Conservation (phyloP, 2,888 invertebrate genomes). For the Pachymerium ferrugineum region DNA sequence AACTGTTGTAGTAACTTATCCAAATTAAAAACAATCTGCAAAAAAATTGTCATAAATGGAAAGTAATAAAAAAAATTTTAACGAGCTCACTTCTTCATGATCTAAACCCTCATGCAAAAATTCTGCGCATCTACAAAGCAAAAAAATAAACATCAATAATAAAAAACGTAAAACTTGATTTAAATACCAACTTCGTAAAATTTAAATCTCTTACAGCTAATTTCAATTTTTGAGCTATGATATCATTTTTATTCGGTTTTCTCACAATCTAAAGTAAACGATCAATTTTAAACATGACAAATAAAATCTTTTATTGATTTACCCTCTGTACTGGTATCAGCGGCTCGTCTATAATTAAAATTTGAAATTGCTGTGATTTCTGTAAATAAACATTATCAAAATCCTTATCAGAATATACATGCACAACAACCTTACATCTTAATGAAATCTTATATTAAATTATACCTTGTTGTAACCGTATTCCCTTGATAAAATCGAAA, state of each 20-base stretch:
- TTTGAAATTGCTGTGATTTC: not conserved
- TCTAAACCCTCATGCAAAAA: not conserved
- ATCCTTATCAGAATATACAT: not conserved
- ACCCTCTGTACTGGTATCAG: not conserved
- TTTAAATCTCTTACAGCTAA: not conserved
- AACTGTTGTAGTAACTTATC: conserved; percentile 36
- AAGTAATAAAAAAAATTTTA: not conserved
- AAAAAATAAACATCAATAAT: not conserved
- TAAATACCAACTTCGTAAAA: not conserved
- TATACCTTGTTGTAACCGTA: conserved; percentile 24
- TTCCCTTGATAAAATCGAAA: conserved; percentile 7
- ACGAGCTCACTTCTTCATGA: not conserved
- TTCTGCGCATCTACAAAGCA: not conserved
- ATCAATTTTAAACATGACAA: not conserved
- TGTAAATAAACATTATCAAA: not conserved
- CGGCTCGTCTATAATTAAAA: not conserved
- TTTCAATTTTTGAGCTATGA: not conserved
- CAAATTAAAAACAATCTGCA: conserved; percentile 30
- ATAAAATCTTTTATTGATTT: not conserved
- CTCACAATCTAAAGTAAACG: not conserved
- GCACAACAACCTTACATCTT: not conserved
- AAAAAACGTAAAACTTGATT: not conserved
- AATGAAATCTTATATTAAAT: not conserved
- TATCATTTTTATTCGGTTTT: not conserved
- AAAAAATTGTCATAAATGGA: not conserved